These are phyloP conservation scores for Scomber japonicus DNA, from an alignment of 2,113 vertebrate genomes.

Conservation along the genomic window DNA sequence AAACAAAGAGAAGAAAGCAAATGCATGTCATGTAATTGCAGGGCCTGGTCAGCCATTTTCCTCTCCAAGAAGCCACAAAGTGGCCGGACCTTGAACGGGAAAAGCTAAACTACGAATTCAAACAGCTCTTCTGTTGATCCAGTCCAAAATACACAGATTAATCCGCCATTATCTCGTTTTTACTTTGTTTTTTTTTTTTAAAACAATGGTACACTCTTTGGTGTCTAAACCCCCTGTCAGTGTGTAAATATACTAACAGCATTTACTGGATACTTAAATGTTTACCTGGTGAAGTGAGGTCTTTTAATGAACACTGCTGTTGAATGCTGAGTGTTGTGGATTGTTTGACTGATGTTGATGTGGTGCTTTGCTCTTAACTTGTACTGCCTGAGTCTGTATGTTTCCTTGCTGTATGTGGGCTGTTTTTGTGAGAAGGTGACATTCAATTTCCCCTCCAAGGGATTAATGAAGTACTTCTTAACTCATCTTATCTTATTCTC, in stretches of 20 bases:
- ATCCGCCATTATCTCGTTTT: neutral
- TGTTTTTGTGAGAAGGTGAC: too few relatives aligned
- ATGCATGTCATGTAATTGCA: conserved; percentile 74
- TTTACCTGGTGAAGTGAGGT: too few relatives aligned
- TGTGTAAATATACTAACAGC: neutral
- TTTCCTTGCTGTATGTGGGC: too few relatives aligned
- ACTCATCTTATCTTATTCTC: too few relatives aligned
- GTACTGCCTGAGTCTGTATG: too few relatives aligned
- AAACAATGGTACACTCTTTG: neutral
- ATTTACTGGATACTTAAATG: too few relatives aligned
- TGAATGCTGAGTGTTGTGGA: too few relatives aligned
- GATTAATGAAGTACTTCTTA: too few relatives aligned
- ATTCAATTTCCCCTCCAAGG: too few relatives aligned
- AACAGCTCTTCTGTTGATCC: neutral
- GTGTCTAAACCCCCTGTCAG: neutral
- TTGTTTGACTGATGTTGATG: too few relatives aligned
- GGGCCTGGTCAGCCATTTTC: conserved; percentile 42
- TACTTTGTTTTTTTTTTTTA: neutral
- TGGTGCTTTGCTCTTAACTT: too few relatives aligned
- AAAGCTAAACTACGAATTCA: conserved; percentile 35
- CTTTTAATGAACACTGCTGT: too few relatives aligned
- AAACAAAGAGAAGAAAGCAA: conserved; percentile 53
- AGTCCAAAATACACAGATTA: neutral
- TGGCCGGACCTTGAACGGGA: conserved; percentile 17
- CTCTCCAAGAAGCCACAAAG: conserved; percentile 34